Evolutionary conservation across 2,888 invertebrate genomes (phyloP), one percentile per base, ranked within the genome.

Genomic region (Trachelus tabidus): DNA sequence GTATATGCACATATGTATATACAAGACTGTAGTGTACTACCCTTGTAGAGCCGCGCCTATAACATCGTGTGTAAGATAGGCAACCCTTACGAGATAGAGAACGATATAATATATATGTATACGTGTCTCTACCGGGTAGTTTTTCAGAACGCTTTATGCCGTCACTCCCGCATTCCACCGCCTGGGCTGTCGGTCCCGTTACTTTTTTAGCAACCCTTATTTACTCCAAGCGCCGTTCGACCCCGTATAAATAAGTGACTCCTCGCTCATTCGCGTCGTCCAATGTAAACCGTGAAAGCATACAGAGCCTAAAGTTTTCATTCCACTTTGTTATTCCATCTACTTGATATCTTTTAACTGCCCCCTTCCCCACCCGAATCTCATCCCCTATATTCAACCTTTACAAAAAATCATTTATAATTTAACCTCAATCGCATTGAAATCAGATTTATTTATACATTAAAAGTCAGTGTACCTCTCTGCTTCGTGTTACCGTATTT

Each of bases 161-260:
- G 30, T 34, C 37, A 30, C 74, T 74, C 35, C 23, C 23, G 35
- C 33, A 34, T 74, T 35, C 74, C 74, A 30, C 74, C 12, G 31
- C 35, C 74, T n/a, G 74, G 12, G 31, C 74, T 34, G 31, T 30
- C 35, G 30, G 30, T 12, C n/a, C 35, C 35, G 30, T 74, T 74
- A 74, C 74, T 34, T 74, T 74, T 74, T 74, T 34, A 74, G 74
- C 35, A 34, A n/a, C 74, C 74, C 74, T 74, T 74, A 74, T 74
- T 34, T 34, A 74, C 74, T 74, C 35, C 74, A 30, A 33, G 30
- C 30, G 30, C 30, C 74, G 23, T 74, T 34, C 74, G 74, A 33
- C 34, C 33, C 35, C 37, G 74, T 34, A 71, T 71, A 71, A 71
- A 71, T 34, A 71, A 71, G 71, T 71, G 31, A 31, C 56, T 56